Evolutionary conservation across 1,140 invertebrate genomes (phyloP), one percentile per base, ranked within the genome.

Genomic region (Frieseomelitta varia): DNA sequence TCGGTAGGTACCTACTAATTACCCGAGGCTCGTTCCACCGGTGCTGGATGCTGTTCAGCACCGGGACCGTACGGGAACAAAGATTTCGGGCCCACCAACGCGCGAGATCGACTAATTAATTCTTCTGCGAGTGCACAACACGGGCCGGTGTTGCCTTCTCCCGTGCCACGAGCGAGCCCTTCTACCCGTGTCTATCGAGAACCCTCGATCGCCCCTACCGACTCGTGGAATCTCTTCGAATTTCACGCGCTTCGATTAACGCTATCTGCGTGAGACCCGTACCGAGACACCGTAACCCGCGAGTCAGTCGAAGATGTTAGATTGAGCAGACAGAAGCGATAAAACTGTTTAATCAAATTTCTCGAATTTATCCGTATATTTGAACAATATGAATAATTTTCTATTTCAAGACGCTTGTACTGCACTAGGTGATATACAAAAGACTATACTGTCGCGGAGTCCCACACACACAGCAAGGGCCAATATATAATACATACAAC

Each of bases 1-100:
- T 94, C 93, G 91, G 91, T 93, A 92, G 91, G 91, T 94, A 94
- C 81, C 75, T 90, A 90, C 94, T 94, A 94, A 94, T 94, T 94
- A 94, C 92, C 89, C 87, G 77, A 39, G 67, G 84, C 89, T 89
- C 90, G 90, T 92, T 90, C 84, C 87, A 87, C 78, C 65, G 69
- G 65, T 73, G 85, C 79, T 85, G 79, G 39, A 8, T 47, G 39
- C 39, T 47, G 39, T 47, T 79, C 58, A 77, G 77, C 61, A 71
- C 78, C 39, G 68, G 39, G 82, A 34, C 76, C 58, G 47, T 67
- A 77, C 81, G 17, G 85, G 86, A 86, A 82, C 58, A 76, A 79
- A 69, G 88, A 85, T 85, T 91, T 90, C 85, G 87, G 88, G 87
- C 79, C 86, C 79, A 78, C 81, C 65, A 67, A 4, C 74, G 81